Evolutionary conservation across 2,888 invertebrate genomes (phyloP).

Genomic region (Alloscopus bannaensis): DNA sequence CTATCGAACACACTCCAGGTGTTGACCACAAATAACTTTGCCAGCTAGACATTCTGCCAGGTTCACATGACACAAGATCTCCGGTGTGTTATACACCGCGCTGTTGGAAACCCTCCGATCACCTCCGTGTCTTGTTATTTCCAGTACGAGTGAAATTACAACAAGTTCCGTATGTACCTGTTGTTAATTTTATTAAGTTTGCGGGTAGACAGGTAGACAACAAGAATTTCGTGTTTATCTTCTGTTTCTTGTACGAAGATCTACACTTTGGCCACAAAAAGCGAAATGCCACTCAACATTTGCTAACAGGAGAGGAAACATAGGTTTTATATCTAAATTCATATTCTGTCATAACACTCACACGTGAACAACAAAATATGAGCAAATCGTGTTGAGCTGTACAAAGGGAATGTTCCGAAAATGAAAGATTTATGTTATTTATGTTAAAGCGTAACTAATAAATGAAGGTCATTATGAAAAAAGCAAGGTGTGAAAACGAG

Average conservation of each 20-base stretch:
- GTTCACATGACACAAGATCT: neutral
- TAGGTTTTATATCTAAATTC: constrained; percentile 48
- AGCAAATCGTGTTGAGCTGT: constrained; percentile 41
- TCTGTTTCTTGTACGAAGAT: constrained; percentile 4
- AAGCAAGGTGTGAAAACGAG: constrained; percentile 50
- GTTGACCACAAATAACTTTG: neutral
- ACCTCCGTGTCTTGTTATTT: neutral
- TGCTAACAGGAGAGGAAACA: constrained; percentile 3
- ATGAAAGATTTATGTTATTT: constrained; percentile 41
- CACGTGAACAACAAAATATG: constrained; percentile 19
- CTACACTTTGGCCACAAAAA: no score
- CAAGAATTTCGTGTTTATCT: no score
- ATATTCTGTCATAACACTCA: constrained; percentile 43
- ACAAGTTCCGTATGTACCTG: constrained; percentile 27
- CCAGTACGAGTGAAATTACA: constrained; percentile 20
- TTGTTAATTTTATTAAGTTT: constrained; percentile 32
- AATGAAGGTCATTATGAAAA: constrained; percentile 41
- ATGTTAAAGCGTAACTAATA: constrained; percentile 22
- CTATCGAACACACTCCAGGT: neutral
- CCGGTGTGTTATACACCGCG: neutral
- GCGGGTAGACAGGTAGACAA: no score
- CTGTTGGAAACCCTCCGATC: neutral
- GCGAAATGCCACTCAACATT: neutral
- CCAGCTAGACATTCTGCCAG: neutral
- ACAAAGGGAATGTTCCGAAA: constrained; percentile 39